A percentile compares a stretch with the other conserved stretches of the same genome.
Conservation (phyloP, 2,888 invertebrate species). For the Dryococelus australis region DNA sequence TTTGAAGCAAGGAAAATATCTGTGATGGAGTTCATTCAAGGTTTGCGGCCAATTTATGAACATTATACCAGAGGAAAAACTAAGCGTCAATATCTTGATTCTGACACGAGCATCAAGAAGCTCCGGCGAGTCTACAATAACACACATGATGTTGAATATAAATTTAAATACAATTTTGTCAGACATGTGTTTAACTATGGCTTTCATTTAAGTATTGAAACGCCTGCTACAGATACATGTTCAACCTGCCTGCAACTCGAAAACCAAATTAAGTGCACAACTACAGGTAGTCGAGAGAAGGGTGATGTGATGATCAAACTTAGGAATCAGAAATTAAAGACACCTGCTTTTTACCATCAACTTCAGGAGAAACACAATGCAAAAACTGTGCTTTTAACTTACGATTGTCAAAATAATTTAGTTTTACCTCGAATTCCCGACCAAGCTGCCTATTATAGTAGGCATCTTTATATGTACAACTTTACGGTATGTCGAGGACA, state of each 20-base stretch:
- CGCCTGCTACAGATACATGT: not conserved
- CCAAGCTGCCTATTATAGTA: not conserved
- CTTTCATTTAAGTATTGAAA: not conserved
- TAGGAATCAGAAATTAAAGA: not conserved
- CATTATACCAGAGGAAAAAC: no score
- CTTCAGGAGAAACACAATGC: not conserved
- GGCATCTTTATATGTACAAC: not conserved
- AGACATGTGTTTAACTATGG: not conserved
- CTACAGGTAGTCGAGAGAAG: constrained; percentile 20
- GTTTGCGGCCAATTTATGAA: no score
- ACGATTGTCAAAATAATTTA: not conserved
- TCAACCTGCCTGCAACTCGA: not conserved
- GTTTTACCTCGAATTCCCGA: not conserved
- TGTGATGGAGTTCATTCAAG: no score
- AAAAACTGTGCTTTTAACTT: not conserved
- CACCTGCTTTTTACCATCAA: not conserved
- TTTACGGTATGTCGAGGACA: not conserved
- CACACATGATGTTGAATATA: no score
- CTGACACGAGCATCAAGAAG: no score
- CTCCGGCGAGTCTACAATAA: no score
- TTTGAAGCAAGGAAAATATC: not conserved
- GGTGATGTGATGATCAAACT: constrained; percentile 7
- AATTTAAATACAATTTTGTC: no score
- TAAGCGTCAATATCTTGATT: no score
- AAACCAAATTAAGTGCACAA: not conserved